Evolutionary conservation across 2,113 vertebrate species (phyloP), one percentile per base, ranked within the genome.

Genomic region (Hippoglossus stenolepis): DNA sequence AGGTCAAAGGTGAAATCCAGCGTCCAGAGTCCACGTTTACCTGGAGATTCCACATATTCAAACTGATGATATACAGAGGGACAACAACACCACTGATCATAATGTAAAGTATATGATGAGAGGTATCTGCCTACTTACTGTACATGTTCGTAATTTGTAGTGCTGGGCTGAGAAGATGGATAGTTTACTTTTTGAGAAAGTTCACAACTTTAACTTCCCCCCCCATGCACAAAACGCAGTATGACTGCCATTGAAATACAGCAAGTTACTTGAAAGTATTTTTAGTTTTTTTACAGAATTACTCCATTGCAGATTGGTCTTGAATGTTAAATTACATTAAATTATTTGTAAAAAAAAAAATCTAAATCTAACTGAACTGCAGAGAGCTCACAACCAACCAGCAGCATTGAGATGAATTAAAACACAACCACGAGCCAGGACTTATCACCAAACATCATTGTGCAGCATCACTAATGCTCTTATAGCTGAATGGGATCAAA

Each of bases 1-100:
- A 76, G 87, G 89, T 91, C 87, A 92, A 75, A 88, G 84, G 89
- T 88, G 84, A 89, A 82, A 86, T 40, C 12, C 31, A 5, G 31
- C 31, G 31, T 31, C 31, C 31, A 31, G 31, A 86, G 85, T 79
- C 85, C 65, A 75, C 70, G 73, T 83, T 91, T 83, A 81, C 65
- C 43, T 78, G 65, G 53, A 80, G 73, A 43, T 69, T 62, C 65
- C 24, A 68, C 31, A 73, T 49, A 71, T 47, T 81, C 62, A 71
- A 20, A 43, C 6, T 35, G n/a, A 62, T 28, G 47, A 26, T 51
- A 65, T 20, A 53, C 9, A 58, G 35, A 40, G 26, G 40, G 15
- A 51, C 17, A 54, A 51, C 20, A 62, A 40, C 4, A 65, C 24
- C n/a, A 12, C 20, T 11, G 10, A 62, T 67, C 63, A 15, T 1